Conservation (phyloP, 1,140 invertebrate genomes). For the Bombus ignitus region DNA sequence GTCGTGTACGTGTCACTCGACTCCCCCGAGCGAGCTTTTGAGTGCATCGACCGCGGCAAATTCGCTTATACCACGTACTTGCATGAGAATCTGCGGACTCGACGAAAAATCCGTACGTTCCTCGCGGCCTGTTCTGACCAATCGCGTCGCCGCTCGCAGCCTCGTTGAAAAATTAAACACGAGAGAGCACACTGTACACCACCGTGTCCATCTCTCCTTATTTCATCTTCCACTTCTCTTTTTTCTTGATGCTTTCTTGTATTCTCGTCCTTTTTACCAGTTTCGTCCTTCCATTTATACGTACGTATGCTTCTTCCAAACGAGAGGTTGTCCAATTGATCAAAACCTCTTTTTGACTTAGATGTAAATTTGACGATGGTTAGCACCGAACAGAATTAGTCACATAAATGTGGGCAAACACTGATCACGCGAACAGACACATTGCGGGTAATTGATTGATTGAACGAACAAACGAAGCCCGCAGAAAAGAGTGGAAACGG, state of each 20-base stretch:
- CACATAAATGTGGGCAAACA: background rate
- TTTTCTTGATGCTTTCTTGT: background rate
- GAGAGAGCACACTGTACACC: constrained; percentile 39
- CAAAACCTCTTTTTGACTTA: background rate
- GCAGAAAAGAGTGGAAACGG: constrained; percentile 14
- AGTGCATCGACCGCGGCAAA: constrained; percentile 56
- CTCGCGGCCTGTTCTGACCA: constrained; percentile 39
- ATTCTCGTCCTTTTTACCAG: background rate
- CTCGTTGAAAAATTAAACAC: constrained; percentile 59
- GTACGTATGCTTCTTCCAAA: background rate
- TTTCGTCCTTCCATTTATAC: constrained; percentile 12
- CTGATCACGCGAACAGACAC: background rate
- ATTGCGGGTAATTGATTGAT: background rate
- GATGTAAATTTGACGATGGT: background rate
- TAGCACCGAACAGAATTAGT: background rate
- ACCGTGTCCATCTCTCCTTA: background rate
- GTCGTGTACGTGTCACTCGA: constrained; percentile 47
- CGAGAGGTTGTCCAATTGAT: background rate
- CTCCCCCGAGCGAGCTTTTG: constrained; percentile 26
- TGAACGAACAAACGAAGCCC: constrained; percentile 13
- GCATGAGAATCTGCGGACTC: constrained; percentile 53
- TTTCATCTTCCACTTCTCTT: background rate
- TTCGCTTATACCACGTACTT: constrained; percentile 49
- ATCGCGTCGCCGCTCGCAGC: constrained; percentile 56
- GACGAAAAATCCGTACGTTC: constrained; percentile 31